Evolutionary conservation across 2,113 vertebrate species (phyloP).

Genomic region (Melospiza melodia): DNA sequence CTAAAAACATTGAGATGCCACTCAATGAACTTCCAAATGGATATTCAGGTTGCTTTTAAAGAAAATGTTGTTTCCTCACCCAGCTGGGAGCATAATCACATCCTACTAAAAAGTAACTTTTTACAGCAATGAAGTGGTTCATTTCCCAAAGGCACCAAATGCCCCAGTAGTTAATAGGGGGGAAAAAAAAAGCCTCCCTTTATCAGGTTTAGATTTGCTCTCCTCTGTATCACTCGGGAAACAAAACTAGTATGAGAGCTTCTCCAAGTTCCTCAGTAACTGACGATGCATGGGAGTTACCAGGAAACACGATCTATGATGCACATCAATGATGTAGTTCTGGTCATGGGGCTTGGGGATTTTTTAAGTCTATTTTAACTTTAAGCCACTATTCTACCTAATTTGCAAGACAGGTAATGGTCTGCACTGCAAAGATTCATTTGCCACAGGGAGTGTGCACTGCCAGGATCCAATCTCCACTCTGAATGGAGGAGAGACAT

Average conservation of each 20-base stretch:
- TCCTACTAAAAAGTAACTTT: not conserved
- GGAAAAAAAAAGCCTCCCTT: not conserved
- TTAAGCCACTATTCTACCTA: not conserved
- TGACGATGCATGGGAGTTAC: not conserved
- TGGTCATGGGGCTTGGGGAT: not conserved
- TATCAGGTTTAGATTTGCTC: not conserved
- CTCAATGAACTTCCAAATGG: not conserved
- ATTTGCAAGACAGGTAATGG: not conserved
- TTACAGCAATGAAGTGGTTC: not conserved
- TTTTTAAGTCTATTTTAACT: not conserved
- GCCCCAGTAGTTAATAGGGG: not conserved
- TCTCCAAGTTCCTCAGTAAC: not conserved
- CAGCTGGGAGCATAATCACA: fast-evolving
- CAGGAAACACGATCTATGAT: not conserved
- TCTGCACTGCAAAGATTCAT: not conserved
- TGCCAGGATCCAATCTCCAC: not conserved
- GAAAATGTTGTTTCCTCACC: not conserved
- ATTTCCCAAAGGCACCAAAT: not conserved
- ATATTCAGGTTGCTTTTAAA: not conserved
- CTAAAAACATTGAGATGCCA: not conserved
- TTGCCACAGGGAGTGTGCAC: not conserved
- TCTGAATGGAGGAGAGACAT: not conserved
- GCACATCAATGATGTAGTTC: not conserved
- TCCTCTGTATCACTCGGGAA: not conserved
- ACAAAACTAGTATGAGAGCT: not conserved